phyloP scores from a whole-genome alignment of 2,888 invertebrate species.

The Scaptodrosophila latifasciaeformis region DNA sequence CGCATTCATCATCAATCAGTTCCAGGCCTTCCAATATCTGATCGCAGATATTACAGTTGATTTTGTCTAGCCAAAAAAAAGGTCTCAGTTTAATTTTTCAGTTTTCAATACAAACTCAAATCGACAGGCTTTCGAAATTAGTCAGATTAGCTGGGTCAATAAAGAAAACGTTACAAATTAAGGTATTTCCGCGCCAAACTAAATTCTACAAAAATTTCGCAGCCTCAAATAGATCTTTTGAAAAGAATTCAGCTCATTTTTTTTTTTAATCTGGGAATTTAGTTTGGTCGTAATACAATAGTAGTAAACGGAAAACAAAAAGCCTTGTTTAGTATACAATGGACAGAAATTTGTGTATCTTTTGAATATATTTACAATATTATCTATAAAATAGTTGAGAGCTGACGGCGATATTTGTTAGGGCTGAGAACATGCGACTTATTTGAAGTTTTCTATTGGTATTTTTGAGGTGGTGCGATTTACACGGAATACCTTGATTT shows the following conservation, averaged over 20 bases:
- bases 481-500: slow-evolving; percentile 74
- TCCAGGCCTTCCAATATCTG: slow-evolving; percentile 91
- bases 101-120: background rate
- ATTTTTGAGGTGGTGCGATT: slow-evolving; percentile 25
- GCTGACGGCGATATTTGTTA: slow-evolving; percentile 37
- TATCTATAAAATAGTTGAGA: slow-evolving; percentile 21
- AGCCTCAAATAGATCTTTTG: slow-evolving; percentile 1
- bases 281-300: slow-evolving; percentile 64
- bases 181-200: slow-evolving; percentile 73
- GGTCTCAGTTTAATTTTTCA: background rate
- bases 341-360: slow-evolving; percentile 13
- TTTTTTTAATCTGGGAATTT: slow-evolving; percentile 38
- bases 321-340: slow-evolving; percentile 36
- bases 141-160: background rate
- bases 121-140: background rate
- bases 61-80: slow-evolving; percentile 80
- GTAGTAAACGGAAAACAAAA: too few species aligned
- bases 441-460: slow-evolving; percentile 10
- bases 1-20: slow-evolving; percentile 92
- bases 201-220: slow-evolving; percentile 46
- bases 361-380: background rate
- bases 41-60: slow-evolving; percentile 93
- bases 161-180: slow-evolving; percentile 71
- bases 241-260: background rate
- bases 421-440: slow-evolving; percentile 45